phyloP scores from a whole-genome alignment of 2,888 invertebrate genomes.

The Notodromas monacha region DNA sequence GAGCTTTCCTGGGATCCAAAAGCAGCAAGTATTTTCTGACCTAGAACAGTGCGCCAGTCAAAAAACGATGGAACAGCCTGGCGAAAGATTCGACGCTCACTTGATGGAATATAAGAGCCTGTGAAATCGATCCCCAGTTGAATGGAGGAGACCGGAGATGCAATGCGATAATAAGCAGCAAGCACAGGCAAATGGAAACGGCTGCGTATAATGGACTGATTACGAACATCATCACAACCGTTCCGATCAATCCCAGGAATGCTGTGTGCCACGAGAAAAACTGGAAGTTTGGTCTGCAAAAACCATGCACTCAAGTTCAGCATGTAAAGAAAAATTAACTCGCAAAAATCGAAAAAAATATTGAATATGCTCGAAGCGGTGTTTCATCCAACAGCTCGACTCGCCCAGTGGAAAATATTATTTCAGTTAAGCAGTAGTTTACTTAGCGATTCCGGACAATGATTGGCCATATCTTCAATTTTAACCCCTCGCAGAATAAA shows the following conservation, averaged over 20 bases:
- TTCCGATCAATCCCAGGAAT: constrained; percentile 46
- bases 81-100: constrained; percentile 19
- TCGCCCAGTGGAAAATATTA: too few species aligned
- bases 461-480: too few species aligned
- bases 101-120: constrained; percentile 97
- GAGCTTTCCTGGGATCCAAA: constrained; percentile 77
- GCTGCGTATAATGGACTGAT: constrained; percentile 67
- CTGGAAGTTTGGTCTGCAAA: constrained; percentile 58
- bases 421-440: too few species aligned
- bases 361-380: too few species aligned
- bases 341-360: too few species aligned
- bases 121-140: constrained; percentile 86
- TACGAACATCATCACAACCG: constrained; percentile 68
- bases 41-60: constrained; percentile 15
- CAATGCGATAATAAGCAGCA: constrained; percentile 49
- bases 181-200: constrained; percentile 49
- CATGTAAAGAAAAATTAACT: too few species aligned
- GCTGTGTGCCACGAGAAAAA: constrained; percentile 87
- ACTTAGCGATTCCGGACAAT: too few species aligned
- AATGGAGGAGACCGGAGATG: constrained; percentile 48
- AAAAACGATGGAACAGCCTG: too few species aligned
- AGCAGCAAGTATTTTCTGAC: constrained; percentile 80
- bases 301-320: too few species aligned
- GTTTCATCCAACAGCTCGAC: too few species aligned
- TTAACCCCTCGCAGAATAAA: too few species aligned